Base-by-base conservation (phyloP, 1,140 invertebrate genomes). In the Wasmannia auropunctata region DNA sequence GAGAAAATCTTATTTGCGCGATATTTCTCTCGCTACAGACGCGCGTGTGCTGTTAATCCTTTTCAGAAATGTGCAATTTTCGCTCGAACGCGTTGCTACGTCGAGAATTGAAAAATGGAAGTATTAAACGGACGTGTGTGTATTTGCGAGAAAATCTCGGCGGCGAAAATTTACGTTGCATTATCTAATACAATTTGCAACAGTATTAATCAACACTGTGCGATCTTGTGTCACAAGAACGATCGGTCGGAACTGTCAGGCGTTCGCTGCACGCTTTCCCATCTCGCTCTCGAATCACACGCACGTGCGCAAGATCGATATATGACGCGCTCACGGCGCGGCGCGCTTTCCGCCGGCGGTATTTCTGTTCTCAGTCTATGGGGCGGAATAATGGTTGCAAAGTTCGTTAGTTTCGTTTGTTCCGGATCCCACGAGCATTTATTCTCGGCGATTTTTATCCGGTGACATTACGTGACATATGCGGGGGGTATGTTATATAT, bases 351-450 rank as follows among this genome's bases (percentile, higher is more conserved):
- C 34, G 14, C 11, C 22, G 16, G 10, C 14, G 62, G 49, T 76
- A 80, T 79, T 88, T 86, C 37, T 11, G 7, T 69, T 86, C 67
- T 51, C 54, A 76, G 58, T 62, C 69, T 74, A 69, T 49, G 46
- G 65, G 74, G 46, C 16, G 84, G 56, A 83, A 88, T 89, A 86
- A 88, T 65, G 25, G 60, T 86, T 63, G 28, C 54, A 40, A 69
- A 70, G 83, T 86, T 88, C 76, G 34, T 88, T 88, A 86, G 84
- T 86, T 86, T 88, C 76, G 34, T 88, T 88, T 88, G 84, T 86
- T 88, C 65, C 67, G 54, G 60, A 28, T 43, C 8, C 8, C 3
- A 22, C 31, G 46, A 6, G 63, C n/a, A 49, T 43, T 70, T 43
- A 25, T 51, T 65, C 8, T 28, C 46, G 0, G 25, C 37, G 10